phyloP scores from a whole-genome alignment of 1,140 invertebrate species.

The Oppia nitens region DNA sequence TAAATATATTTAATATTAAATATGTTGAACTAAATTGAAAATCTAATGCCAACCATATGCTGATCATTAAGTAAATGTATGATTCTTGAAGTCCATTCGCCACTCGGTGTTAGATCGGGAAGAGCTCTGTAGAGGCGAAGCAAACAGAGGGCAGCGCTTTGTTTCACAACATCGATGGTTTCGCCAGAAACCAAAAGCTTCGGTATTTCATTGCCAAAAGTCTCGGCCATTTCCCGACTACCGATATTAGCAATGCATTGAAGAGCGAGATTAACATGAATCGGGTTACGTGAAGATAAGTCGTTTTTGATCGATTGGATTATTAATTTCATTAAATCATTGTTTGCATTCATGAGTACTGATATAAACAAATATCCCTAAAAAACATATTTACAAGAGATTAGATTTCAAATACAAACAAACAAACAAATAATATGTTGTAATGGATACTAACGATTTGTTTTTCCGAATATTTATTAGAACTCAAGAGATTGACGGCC shows the following conservation, averaged over 20 bases:
- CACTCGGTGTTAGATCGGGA: conserved; percentile 81
- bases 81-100: conserved; percentile 96
- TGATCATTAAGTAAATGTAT: conserved; percentile 98
- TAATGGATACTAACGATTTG: conserved; percentile 72
- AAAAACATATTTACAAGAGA: too few relatives aligned
- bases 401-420: too few relatives aligned
- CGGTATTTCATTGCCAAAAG: conserved; percentile 93
- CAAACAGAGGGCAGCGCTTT: conserved; percentile 92
- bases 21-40: conserved; percentile 3
- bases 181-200: conserved; percentile 95
- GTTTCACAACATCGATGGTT: conserved; percentile 99
- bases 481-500: conserved; percentile 97
- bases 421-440: neutral
- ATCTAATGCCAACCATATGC: conserved; percentile 49
- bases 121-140: conserved; percentile 79
- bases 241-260: conserved; percentile 99
- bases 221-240: conserved; percentile 98
- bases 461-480: conserved; percentile 99
- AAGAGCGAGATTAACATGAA: conserved; percentile 95
- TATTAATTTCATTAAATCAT: conserved; percentile 96
- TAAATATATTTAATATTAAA: neutral
- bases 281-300: conserved; percentile 84
- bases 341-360: conserved; percentile 97
- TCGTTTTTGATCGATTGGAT: conserved; percentile 99
- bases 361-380: conserved; percentile 36